A percentile compares a stretch with the other conserved stretches of the same genome.
These are phyloP conservation scores for Eublepharis macularius DNA, from an alignment of 2,113 vertebrate genomes.

Conservation along the genomic window DNA sequence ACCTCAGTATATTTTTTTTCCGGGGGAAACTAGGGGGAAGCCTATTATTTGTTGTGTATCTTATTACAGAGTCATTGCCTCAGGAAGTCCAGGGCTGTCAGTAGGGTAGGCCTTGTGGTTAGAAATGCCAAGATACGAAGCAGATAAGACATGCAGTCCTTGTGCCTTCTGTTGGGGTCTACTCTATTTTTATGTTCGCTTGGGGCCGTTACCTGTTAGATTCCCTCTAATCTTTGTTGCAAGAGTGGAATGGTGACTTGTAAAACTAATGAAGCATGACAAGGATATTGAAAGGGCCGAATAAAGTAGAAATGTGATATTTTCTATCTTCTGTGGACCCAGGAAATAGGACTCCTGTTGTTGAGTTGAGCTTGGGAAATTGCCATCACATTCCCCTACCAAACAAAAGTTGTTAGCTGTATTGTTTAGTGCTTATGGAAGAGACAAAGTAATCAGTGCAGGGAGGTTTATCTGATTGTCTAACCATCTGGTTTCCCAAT, in stretches of 20 bases:
- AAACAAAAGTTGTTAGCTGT: constrained; percentile 52
- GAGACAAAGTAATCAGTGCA: constrained; percentile 59
- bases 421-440: constrained; percentile 60
- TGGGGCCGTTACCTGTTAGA: constrained; percentile 78
- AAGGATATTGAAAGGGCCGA: constrained; percentile 77
- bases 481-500: constrained; percentile 77
- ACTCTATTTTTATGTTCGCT: constrained; percentile 64
- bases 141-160: constrained; percentile 74
- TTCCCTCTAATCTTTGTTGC: constrained; percentile 78
- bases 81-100: constrained; percentile 77
- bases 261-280: constrained; percentile 78
- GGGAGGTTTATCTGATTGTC: constrained; percentile 74
- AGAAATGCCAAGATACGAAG: constrained; percentile 71
- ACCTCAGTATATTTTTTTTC: constrained; percentile 89
- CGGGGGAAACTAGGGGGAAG: constrained; percentile 37
- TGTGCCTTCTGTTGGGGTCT: constrained; percentile 61
- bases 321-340: constrained; percentile 77
- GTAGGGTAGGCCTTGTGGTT: constrained; percentile 69
- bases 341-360: constrained; percentile 77
- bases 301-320: constrained; percentile 83
- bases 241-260: constrained; percentile 76
- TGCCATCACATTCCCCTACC: accelerated
- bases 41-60: constrained; percentile 87
- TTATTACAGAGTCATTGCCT: constrained; percentile 87
- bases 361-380: constrained; percentile 53